Conservation (phyloP, 2,888 invertebrate species). For the Drosophila parthenogenetica region DNA sequence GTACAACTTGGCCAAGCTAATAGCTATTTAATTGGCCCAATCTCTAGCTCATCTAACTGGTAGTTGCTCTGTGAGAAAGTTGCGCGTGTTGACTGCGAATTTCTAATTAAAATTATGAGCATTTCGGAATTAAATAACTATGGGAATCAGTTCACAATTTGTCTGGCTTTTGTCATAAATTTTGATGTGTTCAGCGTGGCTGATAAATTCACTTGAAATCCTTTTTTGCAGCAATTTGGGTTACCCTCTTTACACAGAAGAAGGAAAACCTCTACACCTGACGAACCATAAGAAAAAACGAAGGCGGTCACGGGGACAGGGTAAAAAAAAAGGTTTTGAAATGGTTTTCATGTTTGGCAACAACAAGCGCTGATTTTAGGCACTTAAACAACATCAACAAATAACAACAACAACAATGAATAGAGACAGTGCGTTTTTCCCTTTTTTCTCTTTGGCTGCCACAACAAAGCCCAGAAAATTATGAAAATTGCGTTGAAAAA, state of each 20-base stretch:
- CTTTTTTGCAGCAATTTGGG: slow-evolving; percentile 45
- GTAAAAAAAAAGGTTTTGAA: slow-evolving; percentile 55
- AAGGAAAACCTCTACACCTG: slow-evolving; percentile 57
- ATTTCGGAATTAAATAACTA: slow-evolving; percentile 6
- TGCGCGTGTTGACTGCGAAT: slow-evolving; percentile 24
- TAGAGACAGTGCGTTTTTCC: slow-evolving; percentile 13
- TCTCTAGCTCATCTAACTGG: background rate
- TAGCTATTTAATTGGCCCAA: slow-evolving; percentile 65
- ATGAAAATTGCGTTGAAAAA: slow-evolving; percentile 70
- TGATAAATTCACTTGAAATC: slow-evolving; percentile 70
- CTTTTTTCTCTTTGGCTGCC: slow-evolving; percentile 13
- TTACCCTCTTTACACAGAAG: slow-evolving; percentile 7
- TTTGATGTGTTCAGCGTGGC: slow-evolving; percentile 36
- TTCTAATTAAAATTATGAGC: slow-evolving; percentile 55
- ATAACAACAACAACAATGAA: slow-evolving; percentile 39
- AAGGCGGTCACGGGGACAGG: slow-evolving; percentile 7
- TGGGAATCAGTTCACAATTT: slow-evolving; percentile 32
- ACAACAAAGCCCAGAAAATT: slow-evolving; percentile 50
- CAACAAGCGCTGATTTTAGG: slow-evolving; percentile 71
- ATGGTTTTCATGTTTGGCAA: slow-evolving; percentile 74
- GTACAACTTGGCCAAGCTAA: slow-evolving; percentile 52
- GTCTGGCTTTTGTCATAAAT: slow-evolving; percentile 29
- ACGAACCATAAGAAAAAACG: slow-evolving; percentile 32
- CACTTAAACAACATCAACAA: slow-evolving; percentile 62
- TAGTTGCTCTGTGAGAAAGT: slow-evolving; percentile 63